Evolutionary conservation across 2,888 invertebrate species (phyloP), one percentile per base, ranked within the genome.

Genomic region (Argyresthia goedartella): DNA sequence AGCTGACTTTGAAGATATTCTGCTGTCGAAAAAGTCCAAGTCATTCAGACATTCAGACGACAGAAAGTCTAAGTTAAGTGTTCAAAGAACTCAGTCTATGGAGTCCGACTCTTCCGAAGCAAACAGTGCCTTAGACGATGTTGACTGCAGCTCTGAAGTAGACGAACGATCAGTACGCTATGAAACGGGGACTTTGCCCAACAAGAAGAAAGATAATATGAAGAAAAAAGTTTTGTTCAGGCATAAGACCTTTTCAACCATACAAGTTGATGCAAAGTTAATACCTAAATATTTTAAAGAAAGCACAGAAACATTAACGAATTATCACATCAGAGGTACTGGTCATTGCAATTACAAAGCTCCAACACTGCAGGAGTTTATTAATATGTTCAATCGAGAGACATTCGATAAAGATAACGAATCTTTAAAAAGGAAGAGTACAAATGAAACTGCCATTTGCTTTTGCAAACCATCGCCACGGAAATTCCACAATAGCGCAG

Each of bases 191-290:
- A 85, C 86, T 4, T 63, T 86, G 52, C 86, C 86, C 0, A 73
- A 66, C 56, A 81, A 78, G 57, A 81, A 80, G 60, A 65, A 67
- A 13, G 65, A 56, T 49, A 51, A 60, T 14, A 61, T 61, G n/a
- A 74, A 73, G 54, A 57, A 79, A 55, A 81, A 79, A 62, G 77
- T 84, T 1, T 67, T 86, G 15, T 86, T 86, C 61, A 76, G 86
- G 52, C 82, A 86, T 61, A 86, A 81, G 73, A 86, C 86, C 6
- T 86, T 86, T 57, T 85, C 86, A 8, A 85, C 81, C 56, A 84
- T 84, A 36, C 84, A 86, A 69, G 68, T 70, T 35, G 82, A 85
- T 57, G 74, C 80, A 62, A 77, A 76, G 62, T 81, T 80, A 11
- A 59, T 68, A 6, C 73, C 69, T 60, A 56, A 62, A 64, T 75